Base-by-base conservation (phyloP, 2,888 invertebrate species). In the Apamea crenata region DNA sequence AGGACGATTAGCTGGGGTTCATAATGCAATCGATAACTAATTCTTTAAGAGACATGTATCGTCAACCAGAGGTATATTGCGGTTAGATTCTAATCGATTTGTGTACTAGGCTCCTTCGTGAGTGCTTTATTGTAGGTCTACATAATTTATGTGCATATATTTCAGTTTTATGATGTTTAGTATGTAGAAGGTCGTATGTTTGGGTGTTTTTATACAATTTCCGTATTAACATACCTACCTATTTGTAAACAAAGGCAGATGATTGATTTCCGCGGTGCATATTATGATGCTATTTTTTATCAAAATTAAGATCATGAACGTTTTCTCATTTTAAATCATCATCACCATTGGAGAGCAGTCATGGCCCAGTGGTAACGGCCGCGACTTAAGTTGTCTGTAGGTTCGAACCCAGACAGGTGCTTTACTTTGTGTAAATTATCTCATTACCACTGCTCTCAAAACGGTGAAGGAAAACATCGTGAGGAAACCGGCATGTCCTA, bases 1-100 rank as follows among this genome's bases (percentile, higher is more conserved):
- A 67, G 70, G 67, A 14, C 47, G 10, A 74, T 85, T 61, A 70
- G 12, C 25, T 8, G 6, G 69, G 16, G n/a, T 40, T 50, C 44
- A 8, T 29, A 71, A 25, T 40, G 29, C 29, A 71, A 56, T 47
- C 65, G n/a, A 78, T 69, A 21, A 40, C 29, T 2, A 36, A 82
- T n/a, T 59, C 7, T 29, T 12, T 16, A 16, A 18, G n/a, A 16
- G 25, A 66, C 47, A 14, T 36, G 25, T 25, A 36, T 47, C n/a
- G 10, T 32, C 53, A 44, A 74, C 74, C 36, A 50, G 16, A n/a
- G 61, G 10, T 2, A 5, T 50, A 18, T 36, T 76, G 10, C 47
- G 47, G 59, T 76, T 10, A 21, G 18, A 59, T 36, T 59, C 0
- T 14, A 6, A 75, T 76, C 36, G n/a, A 36, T n/a, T 56, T 25